phyloP scores from a whole-genome alignment of 35 echinoderm and acorn worm species.

The Hemicentrotus pulcherrimus region DNA sequence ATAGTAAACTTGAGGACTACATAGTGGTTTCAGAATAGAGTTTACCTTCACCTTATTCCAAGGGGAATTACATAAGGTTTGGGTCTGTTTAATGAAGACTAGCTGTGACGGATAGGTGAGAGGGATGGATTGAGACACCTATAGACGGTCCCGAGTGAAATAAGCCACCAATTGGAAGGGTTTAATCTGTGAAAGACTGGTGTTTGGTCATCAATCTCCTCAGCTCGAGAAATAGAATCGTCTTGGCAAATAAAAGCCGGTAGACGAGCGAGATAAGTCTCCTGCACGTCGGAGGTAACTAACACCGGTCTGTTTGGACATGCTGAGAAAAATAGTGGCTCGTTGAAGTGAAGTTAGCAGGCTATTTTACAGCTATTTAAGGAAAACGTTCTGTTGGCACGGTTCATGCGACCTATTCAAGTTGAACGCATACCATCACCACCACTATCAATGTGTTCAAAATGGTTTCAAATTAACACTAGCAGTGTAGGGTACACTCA shows the following conservation, averaged over 20 bases:
- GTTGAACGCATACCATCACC: no score
- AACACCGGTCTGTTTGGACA: slow-evolving; percentile 14
- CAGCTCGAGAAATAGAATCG: slow-evolving; percentile 38
- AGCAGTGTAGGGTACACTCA: no score
- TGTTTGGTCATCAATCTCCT: slow-evolving; percentile 29
- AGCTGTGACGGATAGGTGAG: neutral
- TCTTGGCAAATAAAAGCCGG: neutral
- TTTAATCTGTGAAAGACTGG: slow-evolving; percentile 37
- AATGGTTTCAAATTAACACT: no score
- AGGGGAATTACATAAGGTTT: no score
- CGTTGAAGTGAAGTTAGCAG: neutral
- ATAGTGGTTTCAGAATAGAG: no score
- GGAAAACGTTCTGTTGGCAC: no score
- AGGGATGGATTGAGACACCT: neutral
- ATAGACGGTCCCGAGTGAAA: neutral
- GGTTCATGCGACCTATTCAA: no score
- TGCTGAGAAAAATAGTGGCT: neutral
- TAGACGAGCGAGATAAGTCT: slow-evolving; percentile 12
- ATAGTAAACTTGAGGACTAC: no score
- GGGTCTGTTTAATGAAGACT: neutral
- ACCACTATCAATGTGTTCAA: no score
- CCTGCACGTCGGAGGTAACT: neutral
- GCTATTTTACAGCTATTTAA: neutral
- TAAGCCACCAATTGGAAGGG: slow-evolving; percentile 8
- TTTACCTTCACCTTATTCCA: no score